These are phyloP conservation scores for Hippoglossus hippoglossus DNA, from an alignment of 2,797 vertebrate species.

Conservation along the genomic window DNA sequence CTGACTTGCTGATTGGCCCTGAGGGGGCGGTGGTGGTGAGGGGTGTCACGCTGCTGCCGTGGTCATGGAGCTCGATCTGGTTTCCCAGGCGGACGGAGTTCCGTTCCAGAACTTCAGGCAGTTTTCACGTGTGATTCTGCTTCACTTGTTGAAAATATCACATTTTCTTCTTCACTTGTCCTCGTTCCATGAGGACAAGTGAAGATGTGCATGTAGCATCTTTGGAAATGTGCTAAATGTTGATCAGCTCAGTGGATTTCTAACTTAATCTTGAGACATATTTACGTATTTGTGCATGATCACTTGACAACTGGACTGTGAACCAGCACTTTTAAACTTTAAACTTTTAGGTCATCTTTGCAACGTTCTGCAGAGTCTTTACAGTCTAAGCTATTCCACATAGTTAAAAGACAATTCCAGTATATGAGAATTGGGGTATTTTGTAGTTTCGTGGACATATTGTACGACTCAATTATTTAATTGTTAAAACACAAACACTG, in stretches of 20 bases:
- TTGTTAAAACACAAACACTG: no score
- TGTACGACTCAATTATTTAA: no score
- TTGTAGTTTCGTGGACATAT: no score
- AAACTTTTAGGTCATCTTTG: no score
- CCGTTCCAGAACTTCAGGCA: slow-evolving; percentile 1
- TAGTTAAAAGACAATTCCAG: not conserved
- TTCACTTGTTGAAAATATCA: not conserved
- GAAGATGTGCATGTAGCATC: not conserved
- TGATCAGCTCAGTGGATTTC: no score
- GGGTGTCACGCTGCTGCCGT: slow-evolving; percentile 25
- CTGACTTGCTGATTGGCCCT: slow-evolving; percentile 59
- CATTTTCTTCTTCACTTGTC: not conserved
- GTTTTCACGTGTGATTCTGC: not conserved
- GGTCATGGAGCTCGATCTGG: slow-evolving; percentile 14
- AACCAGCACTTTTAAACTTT: not conserved
- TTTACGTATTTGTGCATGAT: not conserved
- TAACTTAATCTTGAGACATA: not conserved
- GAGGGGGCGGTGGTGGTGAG: slow-evolving; percentile 14
- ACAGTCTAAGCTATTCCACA: not conserved
- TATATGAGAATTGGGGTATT: not conserved
- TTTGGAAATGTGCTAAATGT: not conserved
- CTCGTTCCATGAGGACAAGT: not conserved
- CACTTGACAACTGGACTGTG: not conserved
- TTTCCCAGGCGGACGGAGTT: slow-evolving; percentile 15
- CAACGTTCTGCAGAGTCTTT: not conserved